Evolutionary conservation across 2,113 vertebrate species (phyloP).

Genomic region (Puffinus mauretanicus): DNA sequence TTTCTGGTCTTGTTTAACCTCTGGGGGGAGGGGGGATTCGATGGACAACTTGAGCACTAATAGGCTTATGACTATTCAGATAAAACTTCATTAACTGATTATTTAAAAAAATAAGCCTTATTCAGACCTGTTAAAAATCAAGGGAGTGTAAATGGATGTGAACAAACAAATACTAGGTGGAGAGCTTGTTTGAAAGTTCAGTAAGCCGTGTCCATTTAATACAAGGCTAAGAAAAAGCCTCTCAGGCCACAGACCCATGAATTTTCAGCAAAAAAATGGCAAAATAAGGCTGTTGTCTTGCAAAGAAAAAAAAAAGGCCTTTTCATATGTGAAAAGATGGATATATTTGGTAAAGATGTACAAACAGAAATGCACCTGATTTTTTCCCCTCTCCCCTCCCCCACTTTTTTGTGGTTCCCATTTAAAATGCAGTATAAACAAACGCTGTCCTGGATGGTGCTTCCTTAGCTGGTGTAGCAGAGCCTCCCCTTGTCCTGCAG

Average conservation of each 20-base stretch:
- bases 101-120: constrained; percentile 28
- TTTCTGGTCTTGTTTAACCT: constrained; percentile 59
- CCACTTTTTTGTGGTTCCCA: neutral
- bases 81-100: constrained; percentile 51
- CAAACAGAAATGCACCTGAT: neutral
- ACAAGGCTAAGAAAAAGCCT: neutral
- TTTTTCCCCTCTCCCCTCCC: neutral
- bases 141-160: neutral
- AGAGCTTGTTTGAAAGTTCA: constrained; percentile 28
- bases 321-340: neutral
- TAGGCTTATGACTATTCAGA: constrained; percentile 45
- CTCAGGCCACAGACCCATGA: neutral
- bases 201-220: neutral
- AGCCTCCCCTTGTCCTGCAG: neutral
- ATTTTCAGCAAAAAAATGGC: neutral
- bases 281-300: neutral
- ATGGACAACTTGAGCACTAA: neutral
- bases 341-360: neutral
- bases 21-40: neutral
- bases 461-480: neutral
- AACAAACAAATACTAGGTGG: constrained; percentile 32
- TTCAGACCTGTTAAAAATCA: constrained; percentile 27
- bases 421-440: neutral
- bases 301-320: neutral
- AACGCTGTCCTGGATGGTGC: neutral